Base-by-base conservation (phyloP, 1,140 invertebrate species). In the Atopsyche davidsoni region DNA sequence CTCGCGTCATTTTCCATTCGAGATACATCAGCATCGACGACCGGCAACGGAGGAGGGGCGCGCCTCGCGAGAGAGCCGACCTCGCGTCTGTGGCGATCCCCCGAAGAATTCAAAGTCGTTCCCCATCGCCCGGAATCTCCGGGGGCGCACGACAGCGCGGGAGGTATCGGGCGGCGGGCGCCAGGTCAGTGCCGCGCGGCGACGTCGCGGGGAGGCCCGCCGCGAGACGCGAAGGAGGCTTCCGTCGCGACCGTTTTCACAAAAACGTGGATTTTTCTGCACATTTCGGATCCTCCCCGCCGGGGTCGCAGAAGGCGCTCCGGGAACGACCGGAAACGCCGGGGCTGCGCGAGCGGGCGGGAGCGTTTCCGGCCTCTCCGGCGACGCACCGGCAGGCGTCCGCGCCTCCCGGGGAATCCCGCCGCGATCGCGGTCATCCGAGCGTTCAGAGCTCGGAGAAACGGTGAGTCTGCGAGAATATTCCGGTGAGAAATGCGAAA, bases 181-280 rank as follows among this genome's bases (percentile, higher is more conserved):
- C n/a, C n/a, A n/a, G n/a, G 38, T 22, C 2, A 10, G 6, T 23
- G 4, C 10, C 23, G 4, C 25, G 14, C 41, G 16, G 16, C 46
- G 35, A 48, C 36, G 46, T 48, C 46, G 35, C 21, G 46, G 17
- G 24, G 19, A 48, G 23, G 4, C 25, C 34, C 19, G n/a, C 17
- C 40, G n/a, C 11, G 2, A 45, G 10, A 28, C 24, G 43, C 24
- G 31, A 14, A 13, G 31, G 13, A 17, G 17, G 2, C 51, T 57
- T 53, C 55, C 51, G 36, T 57, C 49, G 52, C 48, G 48, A 48
- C 52, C 44, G 58, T 64, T 67, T 66, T 65, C 62, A 62, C 59
- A 63, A 64, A 65, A 66, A 65, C 60, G 60, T 61, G 61, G 59
- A 65, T 63, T 65, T 64, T 64, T 67, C 64, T 67, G 65, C 63